phyloP scores from a whole-genome alignment of 1,140 invertebrate species.

The Meloidogyne hapla region DNA sequence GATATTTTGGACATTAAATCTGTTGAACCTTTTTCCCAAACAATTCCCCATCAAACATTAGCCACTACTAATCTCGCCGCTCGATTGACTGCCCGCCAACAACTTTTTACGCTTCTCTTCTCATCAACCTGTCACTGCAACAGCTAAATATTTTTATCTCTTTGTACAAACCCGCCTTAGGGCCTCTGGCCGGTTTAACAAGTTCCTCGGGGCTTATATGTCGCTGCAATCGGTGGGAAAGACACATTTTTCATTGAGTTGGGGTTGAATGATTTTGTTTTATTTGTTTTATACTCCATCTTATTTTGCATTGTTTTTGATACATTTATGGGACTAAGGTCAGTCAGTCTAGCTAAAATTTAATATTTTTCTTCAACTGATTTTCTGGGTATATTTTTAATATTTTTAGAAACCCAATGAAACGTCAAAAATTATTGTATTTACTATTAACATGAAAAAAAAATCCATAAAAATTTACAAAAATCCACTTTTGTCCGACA shows the following conservation, averaged over 20 bases:
- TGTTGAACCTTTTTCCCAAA: not conserved
- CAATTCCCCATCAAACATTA: not conserved
- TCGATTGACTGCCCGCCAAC: not conserved
- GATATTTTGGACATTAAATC: not conserved
- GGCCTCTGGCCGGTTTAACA: conserved; percentile 4
- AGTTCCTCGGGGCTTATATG: conserved; percentile 4
- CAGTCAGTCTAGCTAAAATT: not conserved
- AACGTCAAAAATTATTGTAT: no score
- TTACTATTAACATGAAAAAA: no score
- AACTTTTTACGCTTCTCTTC: not conserved
- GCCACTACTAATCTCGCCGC: conserved; percentile 3
- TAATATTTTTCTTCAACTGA: not conserved
- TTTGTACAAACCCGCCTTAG: not conserved
- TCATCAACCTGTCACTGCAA: not conserved
- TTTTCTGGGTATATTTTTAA: no score
- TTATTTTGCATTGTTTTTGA: not conserved
- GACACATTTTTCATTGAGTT: not conserved
- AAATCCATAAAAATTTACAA: not conserved
- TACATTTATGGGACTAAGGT: not conserved
- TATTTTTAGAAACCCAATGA: no score
- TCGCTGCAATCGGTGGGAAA: not conserved
- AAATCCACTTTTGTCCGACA: not conserved
- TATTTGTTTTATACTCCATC: not conserved
- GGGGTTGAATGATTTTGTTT: not conserved
- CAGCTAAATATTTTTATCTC: not conserved